These are phyloP conservation scores for Mesoligia furuncula DNA, from an alignment of 2,888 invertebrate genomes.

Conservation along the genomic window DNA sequence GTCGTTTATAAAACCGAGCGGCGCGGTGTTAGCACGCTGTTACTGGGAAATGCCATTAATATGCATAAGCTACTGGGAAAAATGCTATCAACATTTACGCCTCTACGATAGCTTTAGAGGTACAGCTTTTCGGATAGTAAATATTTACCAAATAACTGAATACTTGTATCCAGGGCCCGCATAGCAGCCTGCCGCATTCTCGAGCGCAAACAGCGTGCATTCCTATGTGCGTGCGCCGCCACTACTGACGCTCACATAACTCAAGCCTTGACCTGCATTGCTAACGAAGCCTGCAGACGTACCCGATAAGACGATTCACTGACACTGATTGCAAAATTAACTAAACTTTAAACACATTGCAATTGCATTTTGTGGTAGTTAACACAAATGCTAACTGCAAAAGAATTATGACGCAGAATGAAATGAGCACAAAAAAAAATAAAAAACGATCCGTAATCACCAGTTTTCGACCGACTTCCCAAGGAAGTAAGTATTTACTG, in stretches of 20 bases:
- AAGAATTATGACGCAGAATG: neutral
- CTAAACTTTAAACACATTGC: constrained; percentile 50
- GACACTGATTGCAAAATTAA: constrained; percentile 65
- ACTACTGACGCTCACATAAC: constrained; percentile 77
- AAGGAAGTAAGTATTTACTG: constrained; percentile 57
- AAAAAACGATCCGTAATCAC: constrained; percentile 13
- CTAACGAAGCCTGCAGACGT: constrained; percentile 79
- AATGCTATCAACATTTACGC: neutral
- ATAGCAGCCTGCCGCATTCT: constrained; percentile 65
- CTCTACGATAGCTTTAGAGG: neutral
- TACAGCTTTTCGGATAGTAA: constrained; percentile 13
- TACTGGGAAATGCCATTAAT: neutral
- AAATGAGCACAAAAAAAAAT: neutral
- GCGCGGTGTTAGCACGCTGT: neutral
- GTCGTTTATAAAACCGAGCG: neutral
- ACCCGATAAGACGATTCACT: constrained; percentile 73
- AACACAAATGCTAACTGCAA: neutral
- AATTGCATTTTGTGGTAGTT: constrained; percentile 16
- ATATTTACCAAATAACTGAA: constrained; percentile 67
- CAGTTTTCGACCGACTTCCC: constrained; percentile 47
- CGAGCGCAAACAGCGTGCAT: constrained; percentile 68
- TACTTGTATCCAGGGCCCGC: constrained; percentile 61
- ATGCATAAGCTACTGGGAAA: neutral
- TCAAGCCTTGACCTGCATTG: constrained; percentile 84
- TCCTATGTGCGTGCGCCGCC: constrained; percentile 72